These are phyloP conservation scores for Ursus arctos DNA, from an alignment of 2,113 vertebrate genomes.

Conservation along the genomic window DNA sequence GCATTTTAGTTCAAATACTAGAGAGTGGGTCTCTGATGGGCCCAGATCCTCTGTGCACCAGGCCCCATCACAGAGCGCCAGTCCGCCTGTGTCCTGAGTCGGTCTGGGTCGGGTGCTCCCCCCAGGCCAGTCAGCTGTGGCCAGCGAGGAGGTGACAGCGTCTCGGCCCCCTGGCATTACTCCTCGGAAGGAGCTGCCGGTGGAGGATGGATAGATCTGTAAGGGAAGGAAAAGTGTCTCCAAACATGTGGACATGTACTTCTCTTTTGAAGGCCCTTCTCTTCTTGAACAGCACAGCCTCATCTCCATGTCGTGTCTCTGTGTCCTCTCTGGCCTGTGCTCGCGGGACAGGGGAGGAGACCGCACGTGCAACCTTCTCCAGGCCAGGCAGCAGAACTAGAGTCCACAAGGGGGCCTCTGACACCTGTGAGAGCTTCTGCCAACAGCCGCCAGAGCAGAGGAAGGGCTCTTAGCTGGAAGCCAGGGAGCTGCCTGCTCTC, in stretches of 20 bases:
- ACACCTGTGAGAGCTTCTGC: neutral
- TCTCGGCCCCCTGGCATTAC: neutral
- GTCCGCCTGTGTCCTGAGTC: neutral
- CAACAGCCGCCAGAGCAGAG: neutral
- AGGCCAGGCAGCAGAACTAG: neutral
- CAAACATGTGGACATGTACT: rapidly evolving
- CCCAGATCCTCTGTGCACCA: neutral
- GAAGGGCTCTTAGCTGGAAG: neutral
- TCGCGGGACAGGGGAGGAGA: neutral
- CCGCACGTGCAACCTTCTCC: rapidly evolving
- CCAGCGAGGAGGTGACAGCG: neutral
- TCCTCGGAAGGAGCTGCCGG: neutral
- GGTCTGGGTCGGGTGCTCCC: neutral
- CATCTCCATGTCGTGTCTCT: neutral
- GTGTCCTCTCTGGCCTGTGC: neutral
- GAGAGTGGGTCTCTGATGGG: neutral
- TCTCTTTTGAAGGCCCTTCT: neutral
- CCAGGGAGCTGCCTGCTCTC: neutral
- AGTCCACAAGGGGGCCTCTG: neutral
- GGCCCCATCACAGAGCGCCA: rapidly evolving
- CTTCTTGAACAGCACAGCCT: neutral
- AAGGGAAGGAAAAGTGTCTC: neutral
- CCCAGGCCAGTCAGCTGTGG: neutral
- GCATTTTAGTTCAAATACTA: neutral
- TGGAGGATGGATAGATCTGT: neutral